A percentile compares a stretch with the other conserved stretches of the same genome.
phyloP scores from a whole-genome alignment of 2,888 invertebrate species.

The Drosophila acutilabella region DNA sequence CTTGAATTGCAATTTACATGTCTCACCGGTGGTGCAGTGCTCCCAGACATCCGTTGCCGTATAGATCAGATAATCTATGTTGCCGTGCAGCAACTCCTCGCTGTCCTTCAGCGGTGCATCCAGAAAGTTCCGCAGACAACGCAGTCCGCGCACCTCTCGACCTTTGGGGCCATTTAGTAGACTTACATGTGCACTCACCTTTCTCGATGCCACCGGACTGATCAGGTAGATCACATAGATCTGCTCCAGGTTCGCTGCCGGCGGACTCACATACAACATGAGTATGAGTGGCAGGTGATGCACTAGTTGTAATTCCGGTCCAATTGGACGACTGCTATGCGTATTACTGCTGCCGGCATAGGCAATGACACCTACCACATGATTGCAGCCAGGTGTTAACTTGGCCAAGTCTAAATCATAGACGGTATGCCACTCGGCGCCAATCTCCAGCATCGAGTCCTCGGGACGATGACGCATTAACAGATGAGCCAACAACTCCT shows the following conservation, averaged over 20 bases:
- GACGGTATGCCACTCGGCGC: conserved; percentile 41
- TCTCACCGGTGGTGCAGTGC: conserved; percentile 20
- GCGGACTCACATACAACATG: conserved; percentile 56
- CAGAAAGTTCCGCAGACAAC: conserved; percentile 53
- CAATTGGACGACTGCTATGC: conserved; percentile 45
- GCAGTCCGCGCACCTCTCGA: conserved; percentile 44
- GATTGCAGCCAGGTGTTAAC: conserved; percentile 51
- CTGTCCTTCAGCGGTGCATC: conserved; percentile 47
- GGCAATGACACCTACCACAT: conserved; percentile 54
- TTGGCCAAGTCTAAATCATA: conserved; percentile 44
- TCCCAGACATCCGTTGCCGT: conserved; percentile 40
- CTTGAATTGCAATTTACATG: conserved; percentile 35
- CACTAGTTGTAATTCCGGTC: conserved; percentile 53
- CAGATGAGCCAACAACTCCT: conserved; percentile 56
- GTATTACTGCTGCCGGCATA: conserved; percentile 41
- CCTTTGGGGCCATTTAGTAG: conserved; percentile 24
- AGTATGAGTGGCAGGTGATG: conserved; percentile 58
- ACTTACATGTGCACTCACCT: conserved; percentile 48
- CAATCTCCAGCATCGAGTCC: conserved; percentile 58
- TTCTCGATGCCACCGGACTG: conserved; percentile 36
- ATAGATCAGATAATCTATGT: conserved; percentile 56
- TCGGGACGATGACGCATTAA: conserved; percentile 54
- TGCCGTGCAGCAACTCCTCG: conserved; percentile 47
- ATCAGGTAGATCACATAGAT: conserved; percentile 54
- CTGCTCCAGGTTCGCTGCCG: conserved; percentile 21